phyloP scores from a whole-genome alignment of 2,888 invertebrate species.

The Aphrophora alni region DNA sequence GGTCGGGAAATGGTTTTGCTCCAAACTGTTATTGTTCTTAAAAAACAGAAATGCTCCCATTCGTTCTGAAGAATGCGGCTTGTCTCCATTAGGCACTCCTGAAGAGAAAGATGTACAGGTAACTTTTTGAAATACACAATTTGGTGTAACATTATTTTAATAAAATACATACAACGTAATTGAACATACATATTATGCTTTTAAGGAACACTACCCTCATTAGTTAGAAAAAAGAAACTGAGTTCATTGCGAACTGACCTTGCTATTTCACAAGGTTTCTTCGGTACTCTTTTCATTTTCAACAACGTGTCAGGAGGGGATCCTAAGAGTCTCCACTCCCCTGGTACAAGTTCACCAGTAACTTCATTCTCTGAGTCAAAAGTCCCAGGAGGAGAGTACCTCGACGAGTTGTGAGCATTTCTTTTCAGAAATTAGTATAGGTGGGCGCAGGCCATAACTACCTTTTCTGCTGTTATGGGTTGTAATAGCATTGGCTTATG shows the following conservation, averaged over 20 bases:
- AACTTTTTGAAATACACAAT: not conserved
- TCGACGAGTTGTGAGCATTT: not conserved
- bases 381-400: conserved; percentile 13
- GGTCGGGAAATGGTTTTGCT: not conserved
- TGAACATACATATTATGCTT: not conserved
- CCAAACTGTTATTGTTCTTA: not conserved
- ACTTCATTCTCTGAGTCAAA: conserved; percentile 10
- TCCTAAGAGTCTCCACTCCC: conserved; percentile 13
- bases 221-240: conserved; percentile 12
- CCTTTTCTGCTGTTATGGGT: conserved; percentile 10
- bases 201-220: conserved; percentile 12
- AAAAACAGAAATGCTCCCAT: not conserved
- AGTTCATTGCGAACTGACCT: conserved; percentile 10
- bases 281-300: conserved; percentile 9
- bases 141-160: not conserved
- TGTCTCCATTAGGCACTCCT: not conserved
- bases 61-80: not conserved
- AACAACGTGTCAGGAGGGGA: not conserved
- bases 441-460: conserved; percentile 13
- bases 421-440: not conserved
- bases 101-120: not conserved
- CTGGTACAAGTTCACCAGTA: conserved; percentile 7
- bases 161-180: not conserved
- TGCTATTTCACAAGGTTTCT: conserved; percentile 18
- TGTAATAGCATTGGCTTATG: conserved; percentile 10